Conservation (phyloP, 2,888 invertebrate species). For the Autographa gamma region DNA sequence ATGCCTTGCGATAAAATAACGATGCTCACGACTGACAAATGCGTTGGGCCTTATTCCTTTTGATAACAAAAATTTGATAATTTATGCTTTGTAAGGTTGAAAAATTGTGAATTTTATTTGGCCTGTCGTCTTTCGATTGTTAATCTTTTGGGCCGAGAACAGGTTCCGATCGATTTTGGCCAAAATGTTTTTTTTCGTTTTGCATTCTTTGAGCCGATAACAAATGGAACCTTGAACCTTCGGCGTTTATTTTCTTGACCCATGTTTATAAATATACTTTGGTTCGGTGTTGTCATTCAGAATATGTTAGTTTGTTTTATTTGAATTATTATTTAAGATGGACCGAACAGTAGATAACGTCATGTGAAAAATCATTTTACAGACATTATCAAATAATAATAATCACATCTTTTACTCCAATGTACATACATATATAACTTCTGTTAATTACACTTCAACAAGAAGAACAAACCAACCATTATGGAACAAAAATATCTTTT, state of each 20-base stretch:
- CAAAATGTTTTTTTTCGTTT: conserved; percentile 38
- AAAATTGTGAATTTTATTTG: conserved; percentile 64
- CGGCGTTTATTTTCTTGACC: conserved; percentile 17
- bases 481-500: neutral
- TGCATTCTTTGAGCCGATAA: conserved; percentile 43
- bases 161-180: conserved; percentile 50
- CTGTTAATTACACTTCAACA: neutral
- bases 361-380: too few species aligned
- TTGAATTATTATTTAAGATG: neutral
- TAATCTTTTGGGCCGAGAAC: conserved; percentile 56
- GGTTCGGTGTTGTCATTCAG: conserved; percentile 6
- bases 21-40: conserved; percentile 43
- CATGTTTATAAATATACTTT: conserved; percentile 38
- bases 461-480: neutral
- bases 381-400: too few species aligned
- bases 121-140: conserved; percentile 60
- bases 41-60: conserved; percentile 19
- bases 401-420: neutral
- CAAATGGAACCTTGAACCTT: conserved; percentile 57
- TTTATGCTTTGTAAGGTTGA: conserved; percentile 62
- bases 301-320: neutral
- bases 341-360: neutral
- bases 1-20: conserved; percentile 39
- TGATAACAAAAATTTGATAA: conserved; percentile 40
- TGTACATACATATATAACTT: neutral